Conservation (phyloP, 2,113 vertebrate species). For the Chroicocephalus ridibundus region DNA sequence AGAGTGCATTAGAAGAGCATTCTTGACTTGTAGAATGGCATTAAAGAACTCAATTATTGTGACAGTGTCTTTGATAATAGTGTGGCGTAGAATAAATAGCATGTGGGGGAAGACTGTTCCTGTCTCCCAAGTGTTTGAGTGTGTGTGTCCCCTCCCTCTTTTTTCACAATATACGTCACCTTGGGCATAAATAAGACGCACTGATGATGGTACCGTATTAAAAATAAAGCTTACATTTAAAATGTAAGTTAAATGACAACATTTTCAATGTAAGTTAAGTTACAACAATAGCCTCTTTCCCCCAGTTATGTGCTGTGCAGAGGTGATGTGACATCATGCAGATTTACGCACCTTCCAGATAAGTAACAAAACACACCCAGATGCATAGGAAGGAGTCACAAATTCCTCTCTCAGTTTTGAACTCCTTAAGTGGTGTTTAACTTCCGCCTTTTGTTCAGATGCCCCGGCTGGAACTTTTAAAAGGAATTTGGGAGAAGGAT, state of each 20-base stretch:
- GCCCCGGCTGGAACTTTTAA: neutral
- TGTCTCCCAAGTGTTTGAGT: neutral
- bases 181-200: neutral
- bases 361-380: neutral
- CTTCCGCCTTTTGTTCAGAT: neutral
- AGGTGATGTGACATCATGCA: neutral
- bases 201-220: neutral
- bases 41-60: neutral
- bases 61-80: neutral
- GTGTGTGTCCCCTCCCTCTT: neutral
- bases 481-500: neutral
- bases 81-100: neutral
- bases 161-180: neutral
- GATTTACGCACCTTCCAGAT: neutral
- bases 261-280: neutral
- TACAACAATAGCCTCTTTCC: neutral
- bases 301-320: accelerated
- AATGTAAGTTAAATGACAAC: neutral
- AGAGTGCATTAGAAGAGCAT: neutral
- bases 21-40: neutral
- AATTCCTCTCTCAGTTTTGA: neutral
- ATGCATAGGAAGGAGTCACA: neutral
- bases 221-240: neutral
- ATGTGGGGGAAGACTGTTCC: neutral
- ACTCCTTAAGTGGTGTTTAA: neutral